A percentile compares a stretch with the other conserved stretches of the same genome.
phyloP scores from a whole-genome alignment of 2,113 vertebrate genomes.

The Tragelaphus strepsiceros region DNA sequence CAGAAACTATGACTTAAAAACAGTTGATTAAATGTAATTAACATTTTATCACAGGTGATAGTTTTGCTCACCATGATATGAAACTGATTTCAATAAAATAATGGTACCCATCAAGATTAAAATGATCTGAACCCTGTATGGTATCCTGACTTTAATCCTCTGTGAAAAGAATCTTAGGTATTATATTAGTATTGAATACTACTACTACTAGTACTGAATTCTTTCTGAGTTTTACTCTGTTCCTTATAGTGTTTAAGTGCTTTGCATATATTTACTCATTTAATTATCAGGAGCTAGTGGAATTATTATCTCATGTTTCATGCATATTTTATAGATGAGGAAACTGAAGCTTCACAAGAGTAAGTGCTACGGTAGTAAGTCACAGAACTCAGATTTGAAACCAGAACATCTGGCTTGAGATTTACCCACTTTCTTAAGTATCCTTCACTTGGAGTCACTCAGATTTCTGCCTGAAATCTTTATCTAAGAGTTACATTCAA shows the following conservation, averaged over 20 bases:
- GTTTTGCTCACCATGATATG: background rate
- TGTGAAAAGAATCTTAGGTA: background rate
- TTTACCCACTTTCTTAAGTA: background rate
- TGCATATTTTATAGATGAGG: background rate
- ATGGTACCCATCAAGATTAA: background rate
- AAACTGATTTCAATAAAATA: background rate
- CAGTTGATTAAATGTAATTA: background rate
- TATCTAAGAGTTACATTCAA: background rate
- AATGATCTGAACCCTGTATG: background rate
- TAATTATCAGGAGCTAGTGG: background rate
- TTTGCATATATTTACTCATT: background rate
- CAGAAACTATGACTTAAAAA: background rate
- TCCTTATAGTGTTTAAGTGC: background rate
- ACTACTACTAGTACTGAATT: background rate
- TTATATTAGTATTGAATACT: background rate
- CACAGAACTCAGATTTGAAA: background rate
- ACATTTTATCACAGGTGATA: background rate
- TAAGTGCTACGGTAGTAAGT: background rate
- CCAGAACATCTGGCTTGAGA: slow-evolving; percentile 6
- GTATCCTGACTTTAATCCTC: background rate
- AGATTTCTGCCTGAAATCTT: background rate
- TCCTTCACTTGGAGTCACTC: background rate
- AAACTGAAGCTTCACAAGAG: background rate
- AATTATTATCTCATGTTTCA: background rate
- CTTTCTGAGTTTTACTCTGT: background rate